Evolutionary conservation across 2,113 vertebrate genomes (phyloP).

Genomic region (Paralichthys olivaceus): DNA sequence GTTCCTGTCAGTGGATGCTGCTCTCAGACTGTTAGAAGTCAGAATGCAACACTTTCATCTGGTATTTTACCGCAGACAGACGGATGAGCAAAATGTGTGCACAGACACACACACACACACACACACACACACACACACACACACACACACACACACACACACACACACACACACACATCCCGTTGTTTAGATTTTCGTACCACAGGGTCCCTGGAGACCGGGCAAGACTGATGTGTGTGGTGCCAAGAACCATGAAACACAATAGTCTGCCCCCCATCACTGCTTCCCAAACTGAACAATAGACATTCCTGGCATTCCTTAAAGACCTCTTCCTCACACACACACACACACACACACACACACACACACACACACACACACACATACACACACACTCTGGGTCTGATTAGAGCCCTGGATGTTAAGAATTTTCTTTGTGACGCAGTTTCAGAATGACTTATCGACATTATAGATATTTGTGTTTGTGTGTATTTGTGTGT

Average conservation of each 20-base stretch:
- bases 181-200: slow-evolving; percentile 59
- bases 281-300: slow-evolving; percentile 69
- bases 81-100: slow-evolving; percentile 6
- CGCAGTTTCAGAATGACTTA: slow-evolving; percentile 1
- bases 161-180: slow-evolving; percentile 39
- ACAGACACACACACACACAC: background rate
- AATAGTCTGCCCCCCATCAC: slow-evolving; percentile 71
- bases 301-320: slow-evolving; percentile 74
- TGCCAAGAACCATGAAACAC: slow-evolving; percentile 74
- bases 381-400: slow-evolving; percentile 13
- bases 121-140: slow-evolving; percentile 30
- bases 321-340: slow-evolving; percentile 63
- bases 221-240: slow-evolving; percentile 53
- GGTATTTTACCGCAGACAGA: slow-evolving; percentile 50
- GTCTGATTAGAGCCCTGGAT: slow-evolving; percentile 50
- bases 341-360: slow-evolving; percentile 34
- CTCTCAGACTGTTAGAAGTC: slow-evolving; percentile 4
- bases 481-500: slow-evolving; percentile 15
- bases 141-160: slow-evolving; percentile 1
- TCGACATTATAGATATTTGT: slow-evolving; percentile 6
- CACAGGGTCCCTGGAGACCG: slow-evolving; percentile 58
- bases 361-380: background rate
- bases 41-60: slow-evolving; percentile 20
- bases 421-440: slow-evolving; percentile 28
- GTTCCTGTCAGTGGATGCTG: slow-evolving; percentile 11